Evolutionary conservation across 2,797 vertebrate genomes (phyloP), one percentile per base, ranked within the genome.

Genomic region (Dryobates pubescens): DNA sequence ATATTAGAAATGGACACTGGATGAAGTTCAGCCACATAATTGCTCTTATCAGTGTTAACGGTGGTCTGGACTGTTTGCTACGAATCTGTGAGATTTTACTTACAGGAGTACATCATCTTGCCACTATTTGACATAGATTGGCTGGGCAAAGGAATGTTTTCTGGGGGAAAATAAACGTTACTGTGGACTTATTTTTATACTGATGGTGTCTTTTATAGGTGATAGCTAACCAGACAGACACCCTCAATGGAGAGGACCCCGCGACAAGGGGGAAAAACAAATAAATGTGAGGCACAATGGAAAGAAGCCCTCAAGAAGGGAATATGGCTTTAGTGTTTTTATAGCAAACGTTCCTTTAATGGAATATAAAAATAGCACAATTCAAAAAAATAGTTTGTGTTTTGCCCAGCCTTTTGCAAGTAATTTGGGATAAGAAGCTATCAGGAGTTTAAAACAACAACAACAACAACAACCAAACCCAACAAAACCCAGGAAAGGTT

Each of bases 41-140:
- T 97, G 96, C 96, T 96, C 93, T 92, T 96, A 89, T 98, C 96
- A 97, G 97, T 98, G 97, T 98, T 97, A 97, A 92, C 45, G 13
- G 97, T 98, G 97, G 98, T 97, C 98, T 97, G 96, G 97, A 97
- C 97, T 94, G 90, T 97, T 97, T 87, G 97, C 97, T 98, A 96
- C 97, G 96, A 97, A 97, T 96, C 97, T 97, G 97, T 98, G 98
- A 98, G 98, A 98, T 98, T 97, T 64, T 98, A 96, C 97, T 97
- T 98, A 95, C 97, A 97, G 95, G 96, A 97, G 96, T 97, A 94
- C 96, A 89, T 97, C 94, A 92, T 90, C 90, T 97, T 97, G 96
- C 97, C 95, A 92, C 97, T 97, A 98, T 97, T 97, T 95, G 89
- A 97, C 95, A 83, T 97, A 97, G 96, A 97, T 82, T 96, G 98